A percentile compares a stretch with the other conserved stretches of the same genome.
Conservation (phyloP, 2,113 vertebrate genomes). For the Macrotis lagotis region DNA sequence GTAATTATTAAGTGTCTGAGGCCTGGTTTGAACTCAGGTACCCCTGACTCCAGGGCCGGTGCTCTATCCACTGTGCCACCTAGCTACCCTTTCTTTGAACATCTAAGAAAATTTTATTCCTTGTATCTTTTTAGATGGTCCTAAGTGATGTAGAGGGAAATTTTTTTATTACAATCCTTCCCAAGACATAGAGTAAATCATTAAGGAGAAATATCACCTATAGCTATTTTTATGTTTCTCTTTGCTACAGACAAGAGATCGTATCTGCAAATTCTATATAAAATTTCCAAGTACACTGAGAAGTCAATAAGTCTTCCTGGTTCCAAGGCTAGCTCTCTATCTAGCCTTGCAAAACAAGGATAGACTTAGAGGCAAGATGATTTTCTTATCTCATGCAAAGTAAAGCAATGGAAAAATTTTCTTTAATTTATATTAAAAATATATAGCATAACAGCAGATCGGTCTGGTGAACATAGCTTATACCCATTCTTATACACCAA, state of each 20-base stretch:
- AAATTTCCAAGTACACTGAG: background rate
- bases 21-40: too few species aligned
- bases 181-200: background rate
- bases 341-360: too few species aligned
- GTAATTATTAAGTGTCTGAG: too few species aligned
- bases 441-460: background rate
- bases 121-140: too few species aligned
- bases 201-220: background rate
- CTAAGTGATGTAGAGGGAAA: background rate
- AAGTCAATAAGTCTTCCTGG: background rate
- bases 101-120: too few species aligned
- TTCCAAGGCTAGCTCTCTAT: background rate
- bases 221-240: background rate
- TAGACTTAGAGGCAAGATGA: too few species aligned
- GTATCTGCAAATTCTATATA: too few species aligned
- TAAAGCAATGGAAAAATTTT: background rate
- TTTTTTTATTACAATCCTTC: background rate
- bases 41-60: too few species aligned
- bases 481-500: background rate
- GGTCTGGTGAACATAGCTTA: background rate
- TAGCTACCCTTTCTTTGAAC: background rate
- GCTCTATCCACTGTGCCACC: too few species aligned
- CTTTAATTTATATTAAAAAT: background rate
- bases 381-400: background rate
- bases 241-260: background rate